Base-by-base conservation (phyloP, 2,797 vertebrate genomes). In the Aeoliscus strigatus region DNA sequence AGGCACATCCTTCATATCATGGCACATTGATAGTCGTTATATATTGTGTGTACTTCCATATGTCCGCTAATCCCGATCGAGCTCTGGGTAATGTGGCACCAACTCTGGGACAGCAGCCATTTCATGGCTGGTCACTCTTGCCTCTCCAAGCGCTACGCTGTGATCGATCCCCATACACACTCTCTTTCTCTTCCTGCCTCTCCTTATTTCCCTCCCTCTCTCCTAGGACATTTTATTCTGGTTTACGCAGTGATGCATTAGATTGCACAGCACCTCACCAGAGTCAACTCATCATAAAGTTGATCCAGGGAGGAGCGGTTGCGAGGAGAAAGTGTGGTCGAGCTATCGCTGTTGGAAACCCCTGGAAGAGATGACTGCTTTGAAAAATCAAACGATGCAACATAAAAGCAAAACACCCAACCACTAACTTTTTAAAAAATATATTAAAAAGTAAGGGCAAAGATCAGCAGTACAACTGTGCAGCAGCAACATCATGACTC, bases 191-290 rank as follows among this genome's bases (percentile, higher is more conserved):
- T 54, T 39, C 56, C 45, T 49, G 32, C 44, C 25, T 34, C 35
- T 37, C 51, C 39, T 46, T 3, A 17, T 37, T 47, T 35, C 43
- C 59, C 68, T 66, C 60, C 12, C 46, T 39, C 60, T 71, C 69
- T 75, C 74, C 43, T n/a, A 53, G 67, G 79, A 80, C 71, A 70
- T 78, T 80, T 76, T 61, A 80, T 43, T 35, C 75, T 39, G 72
- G 63, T 72, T 73, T 67, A 80, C 44, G 68, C 85, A 79, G 58
- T 62, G 80, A 84, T 85, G 86, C 80, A 77, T 85, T 86, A 82
- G 83, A 87, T 85, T 85, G 81, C 75, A 79, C 71, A 66, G 69
- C 60, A 75, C 75, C 78, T 79, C 65, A 62, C 49, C 66, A 65
- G 69, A 70, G 73, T 64, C 64, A 74, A 55, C 64, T 78, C 70